These are phyloP conservation scores for Coregonus suidteri DNA, from an alignment of 2,797 vertebrate species.

Conservation along the genomic window DNA sequence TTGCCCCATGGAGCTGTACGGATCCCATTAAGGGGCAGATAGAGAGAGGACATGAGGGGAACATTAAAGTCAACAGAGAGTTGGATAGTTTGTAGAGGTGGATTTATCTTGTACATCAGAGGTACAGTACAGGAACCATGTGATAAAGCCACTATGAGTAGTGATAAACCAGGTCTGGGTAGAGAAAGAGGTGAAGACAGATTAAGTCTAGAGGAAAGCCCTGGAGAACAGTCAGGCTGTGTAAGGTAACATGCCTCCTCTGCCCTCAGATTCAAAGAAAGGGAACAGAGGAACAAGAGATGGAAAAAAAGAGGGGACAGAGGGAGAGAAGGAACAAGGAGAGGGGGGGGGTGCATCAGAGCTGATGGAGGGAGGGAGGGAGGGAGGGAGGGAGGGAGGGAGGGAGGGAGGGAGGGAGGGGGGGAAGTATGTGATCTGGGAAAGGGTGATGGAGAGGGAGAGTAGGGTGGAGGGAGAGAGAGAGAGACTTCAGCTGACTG, in stretches of 20 bases:
- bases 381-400: background rate
- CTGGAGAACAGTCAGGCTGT: background rate
- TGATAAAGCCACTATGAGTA: background rate
- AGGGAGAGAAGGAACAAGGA: constrained; percentile 11
- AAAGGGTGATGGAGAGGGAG: background rate
- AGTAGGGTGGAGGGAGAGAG: background rate
- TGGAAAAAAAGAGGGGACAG: background rate
- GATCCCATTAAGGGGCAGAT: constrained; percentile 80
- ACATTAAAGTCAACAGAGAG: constrained; percentile 52
- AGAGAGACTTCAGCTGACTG: background rate
- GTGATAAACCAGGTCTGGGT: background rate
- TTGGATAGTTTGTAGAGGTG: constrained; percentile 14
- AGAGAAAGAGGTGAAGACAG: constrained; percentile 39
- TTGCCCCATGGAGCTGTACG: constrained; percentile 86
- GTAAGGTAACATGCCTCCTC: background rate
- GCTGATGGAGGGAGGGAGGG: background rate
- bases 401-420: background rate
- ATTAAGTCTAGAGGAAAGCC: constrained; percentile 64
- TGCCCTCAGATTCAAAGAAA: background rate
- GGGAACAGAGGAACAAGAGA: constrained; percentile 71
- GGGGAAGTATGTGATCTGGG: background rate
- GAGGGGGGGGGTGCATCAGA: background rate
- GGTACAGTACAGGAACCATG: background rate
- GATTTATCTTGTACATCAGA: constrained; percentile 18
- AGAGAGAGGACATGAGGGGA: constrained; percentile 70